Base-by-base conservation (phyloP, 1,140 invertebrate genomes). In the Tachypleus tridentatus region DNA sequence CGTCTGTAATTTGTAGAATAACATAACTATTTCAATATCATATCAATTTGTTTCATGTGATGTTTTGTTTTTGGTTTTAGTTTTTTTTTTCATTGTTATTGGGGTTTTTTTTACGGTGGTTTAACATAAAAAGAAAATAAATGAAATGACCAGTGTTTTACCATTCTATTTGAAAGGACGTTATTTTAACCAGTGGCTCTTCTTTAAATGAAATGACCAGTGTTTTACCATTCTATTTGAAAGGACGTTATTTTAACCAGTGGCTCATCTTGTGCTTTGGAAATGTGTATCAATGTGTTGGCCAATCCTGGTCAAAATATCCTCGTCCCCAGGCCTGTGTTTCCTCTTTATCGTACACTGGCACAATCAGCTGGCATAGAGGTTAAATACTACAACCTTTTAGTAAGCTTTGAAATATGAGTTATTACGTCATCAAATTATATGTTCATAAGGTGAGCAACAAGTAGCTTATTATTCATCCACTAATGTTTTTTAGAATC, bases 171-270 rank as follows among this genome's bases (percentile, higher is more conserved):
- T 72, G 73, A 4, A 70, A 91, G 84, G 93, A 99, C 78, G 86
- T 99, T 4, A 83, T 98, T 54, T 79, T 99, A 50, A 93, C 92
- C 75, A 95, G 90, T 74, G 96, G 97, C 62, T 97, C 93, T 76
- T 97, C 94, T 1, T 87, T 54, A 6, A 54, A 54, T 54, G n/a
- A 6, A 6, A 54, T 7, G 6, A 7, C n/a, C 6, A 54, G 6
- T 7, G 11, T 11, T 64, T 51, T 9, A 49, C 11, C 47, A n/a
- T 8, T 58, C 6, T 4, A n/a, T 48, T n/a, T 72, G 73, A 4
- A 70, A 91, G 84, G 93, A 99, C 78, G 86, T 99, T 4, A 83
- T 98, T 54, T 79, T 99, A 50, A 93, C 92, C 75, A 95, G 90
- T 74, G 96, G 97, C 62, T 97, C 93, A 76, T 97, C 94, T 1